A percentile compares a stretch with the other conserved stretches of the same genome.
These are phyloP conservation scores for Salticus scenicus DNA, from an alignment of 2,888 invertebrate species.

Conservation along the genomic window DNA sequence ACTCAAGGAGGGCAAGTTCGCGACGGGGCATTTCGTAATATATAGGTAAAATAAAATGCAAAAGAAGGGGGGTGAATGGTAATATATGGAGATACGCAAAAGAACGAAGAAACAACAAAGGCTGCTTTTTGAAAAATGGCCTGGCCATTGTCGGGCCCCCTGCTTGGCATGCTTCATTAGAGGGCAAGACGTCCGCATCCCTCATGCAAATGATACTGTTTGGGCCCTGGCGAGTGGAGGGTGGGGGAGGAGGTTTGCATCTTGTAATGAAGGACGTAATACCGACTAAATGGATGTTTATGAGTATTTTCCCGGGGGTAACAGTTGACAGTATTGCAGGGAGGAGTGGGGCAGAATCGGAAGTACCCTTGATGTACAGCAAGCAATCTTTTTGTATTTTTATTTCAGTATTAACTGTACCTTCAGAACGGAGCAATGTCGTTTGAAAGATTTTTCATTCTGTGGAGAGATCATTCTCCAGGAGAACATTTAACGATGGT, in stretches of 20 bases:
- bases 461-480: not conserved
- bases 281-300: constrained; percentile 65
- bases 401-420: not conserved
- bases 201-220: constrained; percentile 50
- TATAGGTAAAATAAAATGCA: constrained; percentile 65
- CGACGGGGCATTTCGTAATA: constrained; percentile 16
- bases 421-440: not conserved
- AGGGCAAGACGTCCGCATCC: constrained; percentile 28
- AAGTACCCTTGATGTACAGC: constrained; percentile 9
- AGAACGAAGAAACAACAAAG: not conserved
- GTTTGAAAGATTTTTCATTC: not conserved
- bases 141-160: constrained; percentile 39
- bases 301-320: constrained; percentile 47
- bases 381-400: not conserved
- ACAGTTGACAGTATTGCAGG: not conserved
- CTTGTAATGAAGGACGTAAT: constrained; percentile 62
- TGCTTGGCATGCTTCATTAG: constrained; percentile 53
- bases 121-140: constrained; percentile 52
- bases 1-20: constrained; percentile 51
- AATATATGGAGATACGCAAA: constrained; percentile 38
- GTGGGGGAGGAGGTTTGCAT: not conserved
- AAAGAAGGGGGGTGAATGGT: constrained; percentile 32
- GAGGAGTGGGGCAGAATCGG: not conserved
- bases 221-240: not conserved
- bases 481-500: too few relatives aligned